These are phyloP conservation scores for Larimichthys polyactis DNA, from an alignment of 2,113 vertebrate species.

Conservation along the genomic window DNA sequence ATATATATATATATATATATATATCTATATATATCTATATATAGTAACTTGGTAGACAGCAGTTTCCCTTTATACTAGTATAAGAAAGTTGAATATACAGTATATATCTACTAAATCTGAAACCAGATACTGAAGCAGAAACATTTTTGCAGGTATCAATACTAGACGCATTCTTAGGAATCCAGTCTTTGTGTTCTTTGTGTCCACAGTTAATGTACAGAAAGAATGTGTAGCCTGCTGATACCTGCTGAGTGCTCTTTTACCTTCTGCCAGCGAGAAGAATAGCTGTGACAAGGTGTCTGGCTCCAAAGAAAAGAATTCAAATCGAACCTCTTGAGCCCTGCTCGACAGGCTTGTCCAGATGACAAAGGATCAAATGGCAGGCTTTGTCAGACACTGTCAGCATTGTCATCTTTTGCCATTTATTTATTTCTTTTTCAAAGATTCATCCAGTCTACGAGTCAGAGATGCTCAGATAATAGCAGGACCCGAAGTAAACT, in stretches of 20 bases:
- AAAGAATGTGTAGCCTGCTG: background rate
- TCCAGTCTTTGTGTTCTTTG: background rate
- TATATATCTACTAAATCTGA: background rate
- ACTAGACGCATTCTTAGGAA: background rate
- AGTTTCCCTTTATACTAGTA: background rate
- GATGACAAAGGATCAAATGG: conserved; percentile 50
- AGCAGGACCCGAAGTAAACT: background rate
- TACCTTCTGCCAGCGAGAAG: conserved; percentile 45
- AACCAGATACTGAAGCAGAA: background rate
- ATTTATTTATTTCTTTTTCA: conserved; percentile 35
- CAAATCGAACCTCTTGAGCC: conserved; percentile 59
- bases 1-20: too few relatives aligned
- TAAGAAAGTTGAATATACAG: background rate
- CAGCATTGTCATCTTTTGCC: conserved; percentile 29
- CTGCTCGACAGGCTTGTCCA: conserved; percentile 27
- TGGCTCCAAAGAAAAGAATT: conserved; percentile 46
- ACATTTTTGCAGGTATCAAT: background rate
- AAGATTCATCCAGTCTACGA: conserved; percentile 7
- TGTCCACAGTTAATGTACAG: background rate
- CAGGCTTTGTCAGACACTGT: conserved; percentile 28
- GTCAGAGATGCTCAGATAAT: conserved; percentile 3
- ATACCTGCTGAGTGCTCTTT: conserved; percentile 57
- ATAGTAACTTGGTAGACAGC: too few relatives aligned
- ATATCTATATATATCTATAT: too few relatives aligned
- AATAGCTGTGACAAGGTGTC: conserved; percentile 60